Base-by-base conservation (phyloP, 2,113 vertebrate species). In the Eira barbara region DNA sequence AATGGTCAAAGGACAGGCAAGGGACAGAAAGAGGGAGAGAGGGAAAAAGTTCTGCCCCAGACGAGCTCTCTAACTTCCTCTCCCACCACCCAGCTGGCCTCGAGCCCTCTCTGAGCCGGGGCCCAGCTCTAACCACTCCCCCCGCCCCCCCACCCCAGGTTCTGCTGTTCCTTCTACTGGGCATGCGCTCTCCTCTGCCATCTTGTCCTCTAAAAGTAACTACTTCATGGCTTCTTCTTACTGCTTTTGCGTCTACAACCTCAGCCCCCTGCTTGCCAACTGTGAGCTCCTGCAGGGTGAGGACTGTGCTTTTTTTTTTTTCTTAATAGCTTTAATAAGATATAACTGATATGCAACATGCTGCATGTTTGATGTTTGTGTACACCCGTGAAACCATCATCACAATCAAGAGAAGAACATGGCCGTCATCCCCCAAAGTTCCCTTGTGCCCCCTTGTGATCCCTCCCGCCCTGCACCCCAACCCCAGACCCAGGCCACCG, bases 321-420 rank as follows among this genome's bases (percentile, higher is more conserved):
- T 42, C 61, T 42, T 85, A 55, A 55, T 13, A 81, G 42, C 11
- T 59, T 88, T 86, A 39, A 29, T 20, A 15, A 88, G 45, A n/a
- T 71, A 13, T 45, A 59, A 69, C 0, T 55, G 36, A 88, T 20
- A 36, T 25, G 49, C 27, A 25, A 76, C 39, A 85, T 67, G 42
- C 20, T 34, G 2, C 2, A 91, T 29, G 39, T 3, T 47, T 76
- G 73, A 29, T 0, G 25, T 76, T 9, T 0, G 1, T 45, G 6
- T 42, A 59, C 21, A 55, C 47, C 25, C 83, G 39, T 15, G 42
- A 87, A 95, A 57, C 42, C 55, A n/a, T 61, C 13, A 25, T 31
- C 13, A 80, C 18, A 65, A 36, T 78, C 80, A 79, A 94, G 84
- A n/a, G 65, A 82, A 92, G 83, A 49, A 67, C 67, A 67, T 0